Evolutionary conservation across 1,140 invertebrate genomes (phyloP).

Genomic region (Cyrtorhinus lividipennis): DNA sequence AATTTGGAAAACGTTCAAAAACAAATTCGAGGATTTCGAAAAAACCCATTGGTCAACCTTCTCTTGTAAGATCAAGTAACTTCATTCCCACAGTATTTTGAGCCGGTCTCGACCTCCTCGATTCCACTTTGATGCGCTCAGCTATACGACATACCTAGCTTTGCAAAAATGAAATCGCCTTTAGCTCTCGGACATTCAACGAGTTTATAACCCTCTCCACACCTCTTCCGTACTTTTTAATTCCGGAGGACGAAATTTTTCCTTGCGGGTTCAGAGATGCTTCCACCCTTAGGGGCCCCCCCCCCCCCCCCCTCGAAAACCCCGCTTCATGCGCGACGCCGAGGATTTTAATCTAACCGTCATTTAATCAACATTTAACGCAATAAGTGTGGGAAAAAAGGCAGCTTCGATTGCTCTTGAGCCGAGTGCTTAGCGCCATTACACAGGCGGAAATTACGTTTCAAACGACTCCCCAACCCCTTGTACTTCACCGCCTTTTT

Average conservation of each 20-base stretch:
- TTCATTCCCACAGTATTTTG: no score
- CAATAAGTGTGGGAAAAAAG: constrained; percentile 11
- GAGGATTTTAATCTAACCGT: constrained; percentile 23
- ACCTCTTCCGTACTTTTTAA: constrained; percentile 17
- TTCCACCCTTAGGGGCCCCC: neutral
- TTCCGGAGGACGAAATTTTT: constrained; percentile 15
- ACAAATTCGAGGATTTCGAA: no score
- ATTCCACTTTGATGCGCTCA: no score
- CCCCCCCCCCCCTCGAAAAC: neutral
- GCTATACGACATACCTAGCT: no score
- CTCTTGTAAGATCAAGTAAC: no score
- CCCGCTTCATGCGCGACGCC: neutral
- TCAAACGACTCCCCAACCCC: neutral
- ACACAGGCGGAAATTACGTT: constrained; percentile 10
- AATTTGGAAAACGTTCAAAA: no score
- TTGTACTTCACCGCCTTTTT: neutral
- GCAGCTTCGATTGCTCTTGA: constrained; percentile 10
- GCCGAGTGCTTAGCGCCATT: neutral
- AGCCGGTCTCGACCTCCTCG: no score
- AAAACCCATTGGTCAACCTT: no score
- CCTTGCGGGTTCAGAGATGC: constrained; percentile 1
- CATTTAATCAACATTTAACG: constrained; percentile 22
- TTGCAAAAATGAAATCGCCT: no score
- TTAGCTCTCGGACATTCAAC: constrained; percentile 10
- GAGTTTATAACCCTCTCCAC: constrained; percentile 2